phyloP scores from a whole-genome alignment of 2,113 vertebrate genomes.

The Etia nguti region DNA sequence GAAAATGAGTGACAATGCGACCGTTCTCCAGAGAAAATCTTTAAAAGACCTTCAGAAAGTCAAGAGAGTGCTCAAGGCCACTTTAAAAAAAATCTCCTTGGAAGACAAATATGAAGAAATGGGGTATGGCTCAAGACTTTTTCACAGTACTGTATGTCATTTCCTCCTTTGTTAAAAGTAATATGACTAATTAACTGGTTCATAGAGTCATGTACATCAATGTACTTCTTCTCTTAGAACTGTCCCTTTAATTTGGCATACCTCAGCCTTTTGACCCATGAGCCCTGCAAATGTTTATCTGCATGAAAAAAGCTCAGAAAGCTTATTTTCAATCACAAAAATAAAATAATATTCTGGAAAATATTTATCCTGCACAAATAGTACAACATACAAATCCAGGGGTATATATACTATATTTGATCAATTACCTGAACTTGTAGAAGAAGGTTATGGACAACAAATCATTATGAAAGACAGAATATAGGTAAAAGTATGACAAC shows the following conservation, averaged over 20 bases:
- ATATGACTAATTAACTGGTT: neutral
- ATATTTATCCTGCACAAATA: neutral
- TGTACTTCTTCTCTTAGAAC: neutral
- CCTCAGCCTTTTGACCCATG: neutral
- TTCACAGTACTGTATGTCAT: neutral
- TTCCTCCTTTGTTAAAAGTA: too few relatives aligned
- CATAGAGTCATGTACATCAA: neutral
- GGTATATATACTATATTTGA: neutral
- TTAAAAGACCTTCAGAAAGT: neutral
- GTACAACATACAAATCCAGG: neutral
- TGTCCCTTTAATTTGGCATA: neutral
- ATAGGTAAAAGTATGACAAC: neutral
- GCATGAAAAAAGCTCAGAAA: neutral
- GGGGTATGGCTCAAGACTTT: neutral
- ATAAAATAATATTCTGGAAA: neutral
- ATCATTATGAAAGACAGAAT: too few relatives aligned
- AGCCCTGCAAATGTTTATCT: neutral
- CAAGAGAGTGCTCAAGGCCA: neutral
- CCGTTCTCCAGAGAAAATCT: neutral
- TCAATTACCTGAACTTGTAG: neutral
- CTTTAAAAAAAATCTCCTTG: neutral
- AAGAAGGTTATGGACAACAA: neutral
- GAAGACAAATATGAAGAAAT: neutral
- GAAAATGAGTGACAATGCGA: neutral
- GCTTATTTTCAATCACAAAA: neutral